A percentile compares a stretch with the other conserved stretches of the same genome.
Evolutionary conservation across 2,113 vertebrate species (phyloP).

Genomic region (Leptocoma aspasia): DNA sequence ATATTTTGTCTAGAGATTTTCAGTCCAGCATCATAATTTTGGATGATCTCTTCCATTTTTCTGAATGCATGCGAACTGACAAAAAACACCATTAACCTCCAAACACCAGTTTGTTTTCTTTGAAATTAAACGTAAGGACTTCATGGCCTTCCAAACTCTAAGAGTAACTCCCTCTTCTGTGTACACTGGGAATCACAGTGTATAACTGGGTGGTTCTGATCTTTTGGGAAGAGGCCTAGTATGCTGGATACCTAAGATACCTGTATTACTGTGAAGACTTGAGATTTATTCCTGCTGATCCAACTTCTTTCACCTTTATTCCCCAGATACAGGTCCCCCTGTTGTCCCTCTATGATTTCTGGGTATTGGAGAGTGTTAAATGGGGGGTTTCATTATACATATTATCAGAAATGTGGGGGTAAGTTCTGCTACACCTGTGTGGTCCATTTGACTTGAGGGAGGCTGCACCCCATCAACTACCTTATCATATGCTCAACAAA

Average conservation of each 20-base stretch:
- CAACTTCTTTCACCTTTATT: background rate
- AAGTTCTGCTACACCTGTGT: background rate
- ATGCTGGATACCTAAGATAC: background rate
- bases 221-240: background rate
- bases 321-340: accelerated
- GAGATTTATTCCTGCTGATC: background rate
- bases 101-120: background rate
- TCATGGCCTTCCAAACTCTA: background rate
- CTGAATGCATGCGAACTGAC: background rate
- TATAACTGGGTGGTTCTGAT: no score
- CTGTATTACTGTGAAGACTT: background rate
- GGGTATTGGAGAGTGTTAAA: background rate
- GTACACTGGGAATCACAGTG: conserved; percentile 25
- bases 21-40: background rate
- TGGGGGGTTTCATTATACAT: accelerated
- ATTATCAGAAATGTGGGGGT: background rate
- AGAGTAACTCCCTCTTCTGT: conserved; percentile 66
- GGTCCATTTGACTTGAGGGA: background rate
- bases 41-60: background rate
- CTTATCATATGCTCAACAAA: background rate
- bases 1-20: background rate
- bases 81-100: background rate
- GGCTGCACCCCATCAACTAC: background rate
- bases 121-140: background rate
- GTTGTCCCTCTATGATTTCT: background rate